Base-by-base conservation (phyloP, 1,140 invertebrate species). In the Pseudomyrmex dendroicus region DNA sequence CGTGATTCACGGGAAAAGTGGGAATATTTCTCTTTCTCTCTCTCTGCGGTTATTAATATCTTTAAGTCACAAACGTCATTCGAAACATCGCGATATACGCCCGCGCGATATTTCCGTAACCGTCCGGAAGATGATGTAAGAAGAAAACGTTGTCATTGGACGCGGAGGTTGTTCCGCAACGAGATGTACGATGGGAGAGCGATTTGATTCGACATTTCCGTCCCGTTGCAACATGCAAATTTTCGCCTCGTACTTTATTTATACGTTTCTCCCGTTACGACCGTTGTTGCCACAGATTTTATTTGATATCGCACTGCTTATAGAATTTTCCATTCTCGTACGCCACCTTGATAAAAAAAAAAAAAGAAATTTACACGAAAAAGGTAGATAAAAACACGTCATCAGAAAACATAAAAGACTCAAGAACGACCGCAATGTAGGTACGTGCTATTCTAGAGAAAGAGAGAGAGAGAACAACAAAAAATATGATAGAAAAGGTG, bases 31-130 rank as follows among this genome's bases (percentile, higher is more conserved):
- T 25, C 25, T 25, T 7, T 35, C 0, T 35, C 5, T 35, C 35
- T 35, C 7, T 64, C 59, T 22, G 63, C 2, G 70, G 57, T 86
- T 87, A 87, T 87, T 86, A 87, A 87, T 87, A 87, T 20, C 67
- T n/a, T 20, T 72, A 68, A 72, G 70, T 63, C 67, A 68, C 35
- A 35, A 68, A 86, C 82, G 73, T 87, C 82, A 86, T 84, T 72
- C 54, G 46, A 61, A 54, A 83, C 50, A 63, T 63, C 73, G 56
- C 63, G 82, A 44, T 61, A 44, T 67, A 59, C 44, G 70, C 50
- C 66, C 72, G 61, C 22, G 66, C 74, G 56, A 84, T 68, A 82
- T 77, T 86, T 77, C 44, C 52, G 67, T 35, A 67, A 62, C 44
- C 66, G 72, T 22, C 15, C 56, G n/a, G n/a, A 52, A 62, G 57